Percentiles rank a stretch among this genome's conserved stretches.
Conservation (phyloP, 2,113 vertebrate genomes). For the Lophochroa leadbeateri region DNA sequence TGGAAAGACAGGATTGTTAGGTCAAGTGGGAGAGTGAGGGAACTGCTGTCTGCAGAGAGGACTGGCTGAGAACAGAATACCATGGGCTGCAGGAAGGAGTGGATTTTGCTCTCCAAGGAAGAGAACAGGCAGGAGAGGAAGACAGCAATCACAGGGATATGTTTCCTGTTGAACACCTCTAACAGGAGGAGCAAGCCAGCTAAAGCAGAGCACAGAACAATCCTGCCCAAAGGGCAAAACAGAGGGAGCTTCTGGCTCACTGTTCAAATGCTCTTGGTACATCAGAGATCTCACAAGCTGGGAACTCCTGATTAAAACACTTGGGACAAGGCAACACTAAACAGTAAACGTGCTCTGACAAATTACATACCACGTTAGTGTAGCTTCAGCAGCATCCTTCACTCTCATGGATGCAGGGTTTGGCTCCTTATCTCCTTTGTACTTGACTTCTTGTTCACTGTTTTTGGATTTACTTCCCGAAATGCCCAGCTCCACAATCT, state of each 20-base stretch:
- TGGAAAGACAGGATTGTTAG: background rate
- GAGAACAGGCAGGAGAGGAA: background rate
- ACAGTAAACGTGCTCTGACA: background rate
- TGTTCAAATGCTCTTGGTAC: background rate
- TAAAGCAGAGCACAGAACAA: background rate
- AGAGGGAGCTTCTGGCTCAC: background rate
- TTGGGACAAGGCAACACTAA: background rate
- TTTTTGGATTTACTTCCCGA: slow-evolving; percentile 93
- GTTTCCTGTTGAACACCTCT: background rate
- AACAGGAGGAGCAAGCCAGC: background rate
- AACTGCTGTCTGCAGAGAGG: background rate
- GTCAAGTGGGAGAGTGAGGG: background rate
- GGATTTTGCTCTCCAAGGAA: background rate
- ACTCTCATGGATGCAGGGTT: slow-evolving; percentile 96
- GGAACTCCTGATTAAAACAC: background rate
- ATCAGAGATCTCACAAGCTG: background rate
- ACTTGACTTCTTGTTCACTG: slow-evolving; percentile 89
- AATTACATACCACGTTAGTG: slow-evolving; percentile 87
- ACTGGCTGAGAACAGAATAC: background rate
- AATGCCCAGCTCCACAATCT: slow-evolving; percentile 95
- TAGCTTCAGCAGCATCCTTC: slow-evolving; percentile 95
- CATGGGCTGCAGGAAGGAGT: background rate
- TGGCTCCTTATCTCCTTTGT: slow-evolving; percentile 94
- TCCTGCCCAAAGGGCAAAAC: background rate
- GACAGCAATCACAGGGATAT: background rate